Evolutionary conservation across 1,140 invertebrate species (phyloP).

Genomic region (Drosophila burlai): DNA sequence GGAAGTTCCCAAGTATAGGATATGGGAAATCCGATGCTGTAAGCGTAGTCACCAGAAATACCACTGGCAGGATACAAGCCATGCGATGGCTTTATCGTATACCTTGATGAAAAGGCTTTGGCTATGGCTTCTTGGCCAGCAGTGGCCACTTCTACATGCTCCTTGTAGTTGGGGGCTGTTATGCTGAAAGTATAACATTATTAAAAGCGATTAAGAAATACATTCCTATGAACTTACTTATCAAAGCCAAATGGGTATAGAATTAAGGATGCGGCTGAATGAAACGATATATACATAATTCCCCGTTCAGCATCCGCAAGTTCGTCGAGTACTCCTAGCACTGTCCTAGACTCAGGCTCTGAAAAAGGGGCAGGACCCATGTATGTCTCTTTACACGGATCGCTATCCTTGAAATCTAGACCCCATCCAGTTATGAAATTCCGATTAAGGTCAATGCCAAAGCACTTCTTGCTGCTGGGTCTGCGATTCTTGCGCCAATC

Average conservation of each 20-base stretch:
- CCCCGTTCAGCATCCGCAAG: slow-evolving; percentile 5
- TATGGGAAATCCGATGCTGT: slow-evolving; percentile 28
- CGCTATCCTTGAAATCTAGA: rapidly evolving
- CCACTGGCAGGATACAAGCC: slow-evolving; percentile 10
- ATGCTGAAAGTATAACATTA: background rate
- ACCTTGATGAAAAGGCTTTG: background rate
- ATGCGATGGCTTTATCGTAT: background rate
- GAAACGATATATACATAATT: slow-evolving; percentile 43
- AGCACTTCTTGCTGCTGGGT: slow-evolving; percentile 10
- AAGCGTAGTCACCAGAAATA: slow-evolving; percentile 44
- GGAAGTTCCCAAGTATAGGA: slow-evolving; percentile 24
- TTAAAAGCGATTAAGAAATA: no score
- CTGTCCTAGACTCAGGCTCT: slow-evolving; percentile 25
- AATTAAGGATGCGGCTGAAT: slow-evolving; percentile 11
- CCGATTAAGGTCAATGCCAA: slow-evolving; percentile 47
- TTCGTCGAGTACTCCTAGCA: slow-evolving; percentile 21
- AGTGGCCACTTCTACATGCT: slow-evolving; percentile 20
- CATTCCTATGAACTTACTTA: background rate
- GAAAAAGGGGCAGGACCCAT: slow-evolving; percentile 32
- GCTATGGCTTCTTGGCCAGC: slow-evolving; percentile 24
- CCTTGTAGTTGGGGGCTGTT: background rate
- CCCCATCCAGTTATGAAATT: slow-evolving; percentile 40
- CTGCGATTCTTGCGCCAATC: slow-evolving; percentile 37
- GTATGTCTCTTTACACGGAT: slow-evolving; percentile 3
- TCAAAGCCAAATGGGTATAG: slow-evolving; percentile 32